A percentile compares a stretch with the other conserved stretches of the same genome.
Evolutionary conservation across 2,797 vertebrate genomes (phyloP).

Genomic region (Gymnocypris eckloni): DNA sequence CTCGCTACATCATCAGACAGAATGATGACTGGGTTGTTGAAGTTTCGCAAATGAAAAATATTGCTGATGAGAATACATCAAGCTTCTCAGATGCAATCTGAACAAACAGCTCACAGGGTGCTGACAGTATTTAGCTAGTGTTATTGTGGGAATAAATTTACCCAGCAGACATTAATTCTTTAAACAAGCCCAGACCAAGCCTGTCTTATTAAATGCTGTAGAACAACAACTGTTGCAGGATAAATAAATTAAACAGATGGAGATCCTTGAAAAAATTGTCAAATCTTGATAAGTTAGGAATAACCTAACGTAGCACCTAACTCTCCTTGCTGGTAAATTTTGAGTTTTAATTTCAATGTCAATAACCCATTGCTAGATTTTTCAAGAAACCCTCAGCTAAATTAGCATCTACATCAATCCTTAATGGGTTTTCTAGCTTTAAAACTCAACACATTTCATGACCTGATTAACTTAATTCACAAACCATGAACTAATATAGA

Average conservation of each 20-base stretch:
- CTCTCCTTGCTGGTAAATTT: background rate
- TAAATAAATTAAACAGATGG: background rate
- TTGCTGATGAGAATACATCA: constrained; percentile 47
- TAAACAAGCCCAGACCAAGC: background rate
- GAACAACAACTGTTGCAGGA: constrained; percentile 14
- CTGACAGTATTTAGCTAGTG: constrained; percentile 25
- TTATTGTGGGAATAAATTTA: background rate
- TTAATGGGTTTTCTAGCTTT: constrained; percentile 25
- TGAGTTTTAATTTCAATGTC: background rate
- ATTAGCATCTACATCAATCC: constrained; percentile 16
- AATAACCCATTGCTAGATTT: background rate
- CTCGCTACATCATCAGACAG: constrained; percentile 52
- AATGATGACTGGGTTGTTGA: constrained; percentile 47
- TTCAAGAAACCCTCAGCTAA: background rate
- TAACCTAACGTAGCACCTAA: no score
- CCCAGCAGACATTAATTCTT: constrained; percentile 17
- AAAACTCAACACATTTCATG: constrained; percentile 12
- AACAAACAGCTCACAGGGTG: background rate
- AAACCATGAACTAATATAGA: constrained; percentile 16
- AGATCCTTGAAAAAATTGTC: background rate
- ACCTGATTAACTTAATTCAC: constrained; percentile 10
- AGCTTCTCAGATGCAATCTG: constrained; percentile 50
- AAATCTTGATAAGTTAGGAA: constrained; percentile 5
- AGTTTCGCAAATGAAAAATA: constrained; percentile 52
- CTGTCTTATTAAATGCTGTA: constrained; percentile 1